Percentiles rank a stretch among this genome's conserved stretches.
Conservation (phyloP, 2,113 vertebrate genomes). For the Ictalurus punctatus region DNA sequence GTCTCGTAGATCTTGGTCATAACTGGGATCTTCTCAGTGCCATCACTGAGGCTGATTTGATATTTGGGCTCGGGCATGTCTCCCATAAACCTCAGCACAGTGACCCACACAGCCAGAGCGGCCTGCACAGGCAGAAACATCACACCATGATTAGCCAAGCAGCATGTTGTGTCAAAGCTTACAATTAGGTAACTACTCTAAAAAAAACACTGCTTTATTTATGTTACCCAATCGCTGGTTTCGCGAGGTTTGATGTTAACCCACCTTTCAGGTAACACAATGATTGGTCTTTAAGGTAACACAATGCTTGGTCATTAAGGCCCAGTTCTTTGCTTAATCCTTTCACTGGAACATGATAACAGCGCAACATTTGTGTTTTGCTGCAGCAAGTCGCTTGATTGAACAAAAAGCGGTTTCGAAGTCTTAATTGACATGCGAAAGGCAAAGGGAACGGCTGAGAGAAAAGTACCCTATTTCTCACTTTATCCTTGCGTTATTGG, state of each 20-base stretch:
- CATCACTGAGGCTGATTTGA: constrained; percentile 92
- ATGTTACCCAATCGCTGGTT: neutral
- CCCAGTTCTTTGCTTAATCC: neutral
- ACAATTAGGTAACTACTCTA: neutral
- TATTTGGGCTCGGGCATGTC: constrained; percentile 97
- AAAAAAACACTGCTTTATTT: neutral
- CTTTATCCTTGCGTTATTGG: neutral
- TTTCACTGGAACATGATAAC: neutral
- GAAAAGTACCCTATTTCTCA: neutral
- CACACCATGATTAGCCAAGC: neutral
- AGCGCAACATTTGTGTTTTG: neutral
- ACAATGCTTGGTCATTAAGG: neutral
- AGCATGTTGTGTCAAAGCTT: neutral
- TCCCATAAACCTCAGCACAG: constrained; percentile 95
- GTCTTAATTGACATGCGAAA: neutral
- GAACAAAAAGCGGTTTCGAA: neutral
- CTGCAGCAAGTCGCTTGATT: neutral
- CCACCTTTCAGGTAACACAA: neutral
- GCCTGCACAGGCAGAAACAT: constrained; percentile 73
- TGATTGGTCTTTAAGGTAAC: neutral
- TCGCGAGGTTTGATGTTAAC: neutral
- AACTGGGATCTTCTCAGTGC: constrained; percentile 95
- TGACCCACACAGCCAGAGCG: constrained; percentile 95
- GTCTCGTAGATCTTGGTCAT: constrained; percentile 99
- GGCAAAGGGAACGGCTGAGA: neutral